phyloP scores from a whole-genome alignment of 2,888 invertebrate genomes.

The Laothoe populi region DNA sequence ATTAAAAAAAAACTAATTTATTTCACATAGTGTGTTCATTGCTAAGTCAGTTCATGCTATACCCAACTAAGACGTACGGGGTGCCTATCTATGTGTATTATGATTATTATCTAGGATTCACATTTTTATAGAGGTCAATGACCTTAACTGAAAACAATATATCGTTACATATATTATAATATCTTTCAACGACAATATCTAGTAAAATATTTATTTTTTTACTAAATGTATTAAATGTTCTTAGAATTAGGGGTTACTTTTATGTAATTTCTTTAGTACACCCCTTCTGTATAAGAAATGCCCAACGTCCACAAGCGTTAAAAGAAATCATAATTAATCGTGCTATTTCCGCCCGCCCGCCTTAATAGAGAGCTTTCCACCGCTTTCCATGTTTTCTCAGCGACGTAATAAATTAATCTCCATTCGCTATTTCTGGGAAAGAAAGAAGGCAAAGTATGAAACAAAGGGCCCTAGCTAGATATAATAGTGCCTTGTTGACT shows the following conservation, averaged over 20 bases:
- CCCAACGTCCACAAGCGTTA: conserved; percentile 65
- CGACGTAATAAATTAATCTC: conserved; percentile 82
- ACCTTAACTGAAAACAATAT: too few species aligned
- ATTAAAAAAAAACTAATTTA: not conserved
- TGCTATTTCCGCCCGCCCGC: conserved; percentile 69
- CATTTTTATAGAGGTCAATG: too few species aligned
- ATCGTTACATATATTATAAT: too few species aligned
- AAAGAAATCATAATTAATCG: conserved; percentile 84
- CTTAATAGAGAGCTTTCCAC: conserved; percentile 79
- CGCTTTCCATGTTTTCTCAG: conserved; percentile 79
- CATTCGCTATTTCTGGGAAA: conserved; percentile 63
- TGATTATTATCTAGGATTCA: too few species aligned
- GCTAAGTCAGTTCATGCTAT: too few species aligned
- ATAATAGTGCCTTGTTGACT: conserved; percentile 18
- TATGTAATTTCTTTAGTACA: conserved; percentile 40
- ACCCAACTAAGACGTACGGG: too few species aligned
- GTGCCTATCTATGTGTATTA: too few species aligned
- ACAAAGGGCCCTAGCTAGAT: conserved; percentile 65
- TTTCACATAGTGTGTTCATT: too few species aligned
- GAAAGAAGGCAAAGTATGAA: conserved; percentile 59
- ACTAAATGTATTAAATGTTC: too few species aligned
- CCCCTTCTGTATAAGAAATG: conserved; percentile 53
- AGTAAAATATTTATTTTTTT: too few species aligned
- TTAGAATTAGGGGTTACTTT: not conserved
- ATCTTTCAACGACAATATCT: too few species aligned